Conservation (phyloP, 2,888 invertebrate genomes). For the Scaptomyza flava region DNA sequence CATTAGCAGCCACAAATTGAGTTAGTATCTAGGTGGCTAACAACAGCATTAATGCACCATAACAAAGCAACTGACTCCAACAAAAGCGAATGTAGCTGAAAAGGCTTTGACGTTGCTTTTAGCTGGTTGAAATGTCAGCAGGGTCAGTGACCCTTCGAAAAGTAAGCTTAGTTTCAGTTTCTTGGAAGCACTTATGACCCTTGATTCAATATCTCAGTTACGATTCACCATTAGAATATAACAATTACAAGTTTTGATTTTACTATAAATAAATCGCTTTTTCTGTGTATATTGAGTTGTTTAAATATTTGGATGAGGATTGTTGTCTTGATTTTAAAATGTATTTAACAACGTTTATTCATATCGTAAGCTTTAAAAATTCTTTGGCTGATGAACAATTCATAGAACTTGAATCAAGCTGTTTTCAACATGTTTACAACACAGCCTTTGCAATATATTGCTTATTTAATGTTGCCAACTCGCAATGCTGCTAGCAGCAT, state of each 20-base stretch:
- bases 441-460: constrained; percentile 4
- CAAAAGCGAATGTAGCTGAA: constrained; percentile 11
- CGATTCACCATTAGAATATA: constrained; percentile 1
- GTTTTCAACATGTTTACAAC: not conserved
- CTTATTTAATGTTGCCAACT: constrained; percentile 50
- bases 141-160: constrained; percentile 27
- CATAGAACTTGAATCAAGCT: not conserved
- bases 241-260: not conserved
- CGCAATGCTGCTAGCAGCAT: constrained; percentile 49
- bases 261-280: too few species aligned
- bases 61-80: not conserved
- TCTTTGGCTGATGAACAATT: not conserved
- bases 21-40: constrained; percentile 35
- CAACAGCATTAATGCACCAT: constrained; percentile 36
- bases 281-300: too few species aligned
- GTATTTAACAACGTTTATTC: too few species aligned
- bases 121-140: constrained; percentile 17
- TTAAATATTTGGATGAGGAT: too few species aligned
- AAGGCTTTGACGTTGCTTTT: constrained; percentile 1
- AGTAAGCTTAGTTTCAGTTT: constrained; percentile 26
- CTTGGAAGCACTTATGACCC: not conserved
- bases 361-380: too few species aligned
- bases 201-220: too few species aligned
- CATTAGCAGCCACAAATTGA: constrained; percentile 65
- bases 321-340: too few species aligned